Conservation (phyloP, 2,113 vertebrate species). For the Pygoscelis antarcticus region DNA sequence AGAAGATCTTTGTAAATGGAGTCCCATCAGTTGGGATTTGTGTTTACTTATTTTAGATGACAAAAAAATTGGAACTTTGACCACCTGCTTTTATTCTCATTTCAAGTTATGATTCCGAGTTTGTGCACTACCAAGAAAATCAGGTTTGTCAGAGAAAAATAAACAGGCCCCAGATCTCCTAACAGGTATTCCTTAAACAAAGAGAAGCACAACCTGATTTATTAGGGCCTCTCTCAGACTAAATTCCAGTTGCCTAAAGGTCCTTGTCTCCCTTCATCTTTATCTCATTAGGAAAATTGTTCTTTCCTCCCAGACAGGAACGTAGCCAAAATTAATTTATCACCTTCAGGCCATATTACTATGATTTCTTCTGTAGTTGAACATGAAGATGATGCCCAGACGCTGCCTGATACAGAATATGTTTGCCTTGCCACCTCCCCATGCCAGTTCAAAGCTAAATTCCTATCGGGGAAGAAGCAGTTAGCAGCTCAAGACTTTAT, state of each 20-base stretch:
- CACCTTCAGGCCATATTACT: slow-evolving; percentile 43
- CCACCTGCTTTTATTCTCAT: slow-evolving; percentile 13
- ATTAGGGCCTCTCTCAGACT: background rate
- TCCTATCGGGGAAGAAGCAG: background rate
- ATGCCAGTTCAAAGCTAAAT: background rate
- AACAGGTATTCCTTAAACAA: slow-evolving; percentile 45
- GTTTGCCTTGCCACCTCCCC: background rate
- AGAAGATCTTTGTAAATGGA: background rate
- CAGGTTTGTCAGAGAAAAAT: slow-evolving; percentile 35
- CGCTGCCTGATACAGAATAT: background rate
- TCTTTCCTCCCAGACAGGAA: slow-evolving; percentile 38
- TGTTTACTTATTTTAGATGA: background rate
- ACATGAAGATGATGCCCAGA: background rate
- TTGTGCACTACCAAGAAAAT: background rate
- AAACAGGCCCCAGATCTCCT: background rate
- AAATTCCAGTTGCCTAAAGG: slow-evolving; percentile 34
- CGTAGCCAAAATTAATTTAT: slow-evolving; percentile 55
- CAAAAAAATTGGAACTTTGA: background rate
- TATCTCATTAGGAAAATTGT: slow-evolving; percentile 58
- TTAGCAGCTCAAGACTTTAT: background rate
- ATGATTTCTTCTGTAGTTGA: slow-evolving; percentile 49
- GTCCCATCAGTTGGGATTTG: background rate
- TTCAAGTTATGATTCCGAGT: background rate
- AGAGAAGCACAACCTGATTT: slow-evolving; percentile 39
- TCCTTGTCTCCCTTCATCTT: slow-evolving; percentile 43